Percentiles rank a stretch among this genome's conserved stretches.
These are phyloP conservation scores for Rhynchonycteris naso DNA, from an alignment of 2,797 vertebrate species.

Conservation along the genomic window DNA sequence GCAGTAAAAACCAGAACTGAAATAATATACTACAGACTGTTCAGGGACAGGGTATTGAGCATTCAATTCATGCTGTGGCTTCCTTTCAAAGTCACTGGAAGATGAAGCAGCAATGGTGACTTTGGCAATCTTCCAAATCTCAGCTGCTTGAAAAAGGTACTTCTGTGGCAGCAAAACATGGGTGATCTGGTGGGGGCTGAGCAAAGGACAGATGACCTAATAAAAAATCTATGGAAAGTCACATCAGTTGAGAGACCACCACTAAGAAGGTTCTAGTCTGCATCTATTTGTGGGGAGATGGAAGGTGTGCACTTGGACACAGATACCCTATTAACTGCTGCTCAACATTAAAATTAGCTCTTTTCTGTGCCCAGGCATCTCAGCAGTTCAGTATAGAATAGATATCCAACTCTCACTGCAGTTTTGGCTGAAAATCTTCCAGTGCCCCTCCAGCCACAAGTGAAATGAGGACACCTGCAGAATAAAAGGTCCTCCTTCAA, in stretches of 20 bases:
- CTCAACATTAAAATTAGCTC: slow-evolving; percentile 23
- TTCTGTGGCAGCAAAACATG: slow-evolving; percentile 65
- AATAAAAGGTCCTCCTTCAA: neutral
- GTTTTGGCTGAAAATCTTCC: slow-evolving; percentile 61
- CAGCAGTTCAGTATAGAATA: neutral
- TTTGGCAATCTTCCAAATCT: slow-evolving; percentile 74
- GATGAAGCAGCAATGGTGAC: slow-evolving; percentile 73
- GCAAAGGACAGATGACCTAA: slow-evolving; percentile 27
- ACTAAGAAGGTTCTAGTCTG: neutral
- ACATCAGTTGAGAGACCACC: neutral
- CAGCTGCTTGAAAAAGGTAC: slow-evolving; percentile 66
- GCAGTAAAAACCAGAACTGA: slow-evolving; percentile 71
- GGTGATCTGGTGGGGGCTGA: slow-evolving; percentile 16
- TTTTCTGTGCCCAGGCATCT: slow-evolving; percentile 45
- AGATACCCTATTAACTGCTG: slow-evolving; percentile 64
- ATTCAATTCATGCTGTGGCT: slow-evolving; percentile 78
- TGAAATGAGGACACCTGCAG: neutral
- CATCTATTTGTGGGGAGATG: neutral
- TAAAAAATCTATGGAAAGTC: slow-evolving; percentile 38
- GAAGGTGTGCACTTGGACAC: neutral
- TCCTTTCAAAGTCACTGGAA: slow-evolving; percentile 78
- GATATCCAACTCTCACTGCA: slow-evolving; percentile 25
- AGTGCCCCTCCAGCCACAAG: neutral
- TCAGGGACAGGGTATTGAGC: slow-evolving; percentile 67
- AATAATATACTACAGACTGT: slow-evolving; percentile 65